Base-by-base conservation (phyloP, 2,888 invertebrate species). In the Archips xylosteana region DNA sequence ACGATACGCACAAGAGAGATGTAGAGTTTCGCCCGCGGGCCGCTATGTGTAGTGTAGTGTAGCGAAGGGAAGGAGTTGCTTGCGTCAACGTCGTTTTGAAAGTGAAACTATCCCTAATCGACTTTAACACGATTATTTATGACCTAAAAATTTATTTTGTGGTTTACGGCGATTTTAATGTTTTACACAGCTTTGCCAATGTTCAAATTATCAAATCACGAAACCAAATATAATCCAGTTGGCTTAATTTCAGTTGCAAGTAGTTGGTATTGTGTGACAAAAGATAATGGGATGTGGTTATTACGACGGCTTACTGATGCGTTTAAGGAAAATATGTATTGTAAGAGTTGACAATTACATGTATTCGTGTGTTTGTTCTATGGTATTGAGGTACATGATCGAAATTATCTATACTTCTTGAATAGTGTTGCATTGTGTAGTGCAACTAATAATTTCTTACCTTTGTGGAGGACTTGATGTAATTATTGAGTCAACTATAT, bases 351-450 rank as follows among this genome's bases (percentile, higher is more conserved):
- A 32, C 39, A 62, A 54, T 57, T 42, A 45, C 45, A 42, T 67
- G 59, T 66, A 66, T 54, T 23, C 32, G 66, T 67, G 67, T 59
- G 66, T 66, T 57, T 57, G 66, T 67, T 47, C 45, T 59, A 32
- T 57, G 42, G 39, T 67, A 57, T 67, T 67, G 57, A 45, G 67
- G 67, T 59, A 67, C 59, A 47, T 67, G 47, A 32, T 66, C 47
- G 67, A 59, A 57, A 67, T 59, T 57, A 23, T 45, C 57, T 9
- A 67, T 45, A 59, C 34, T 67, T 59, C 47, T 23, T 59, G 12
- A 12, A 65, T 32, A 51, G 51, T 6, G 51, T 51, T 36, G 9
- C n/a, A 42, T 54, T 49, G 39, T 65, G 65, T 51, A 51, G 49
- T 69, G 60, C 60, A 47, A 49, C n/a, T 59, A n/a, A 45, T 39